These are phyloP conservation scores for Sebastes miniatus DNA, from an alignment of 2,797 vertebrate species.

Conservation along the genomic window DNA sequence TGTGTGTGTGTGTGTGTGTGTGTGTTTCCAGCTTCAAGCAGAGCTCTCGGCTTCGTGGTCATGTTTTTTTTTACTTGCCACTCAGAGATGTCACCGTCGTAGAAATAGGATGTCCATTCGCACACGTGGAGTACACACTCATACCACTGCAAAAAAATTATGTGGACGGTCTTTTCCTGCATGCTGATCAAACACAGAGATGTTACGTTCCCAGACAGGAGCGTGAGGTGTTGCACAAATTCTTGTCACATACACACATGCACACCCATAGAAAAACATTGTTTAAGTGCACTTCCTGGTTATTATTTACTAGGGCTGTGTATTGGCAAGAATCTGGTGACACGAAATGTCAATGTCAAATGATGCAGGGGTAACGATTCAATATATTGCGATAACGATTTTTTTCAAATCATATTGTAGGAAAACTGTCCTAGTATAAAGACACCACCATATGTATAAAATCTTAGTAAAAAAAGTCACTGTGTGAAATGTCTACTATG, in stretches of 20 bases:
- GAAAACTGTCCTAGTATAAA: too few species aligned
- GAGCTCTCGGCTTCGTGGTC: constrained; percentile 27
- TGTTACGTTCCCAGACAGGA: background rate
- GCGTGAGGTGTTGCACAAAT: background rate
- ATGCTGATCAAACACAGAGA: constrained; percentile 16
- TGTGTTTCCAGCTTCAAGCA: constrained; percentile 27
- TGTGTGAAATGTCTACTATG: too few species aligned
- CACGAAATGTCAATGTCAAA: too few species aligned
- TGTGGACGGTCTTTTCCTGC: constrained; percentile 20
- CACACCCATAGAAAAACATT: background rate
- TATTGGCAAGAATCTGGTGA: too few species aligned
- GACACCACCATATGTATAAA: too few species aligned
- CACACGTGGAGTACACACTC: background rate
- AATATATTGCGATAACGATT: too few species aligned
- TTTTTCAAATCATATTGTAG: too few species aligned
- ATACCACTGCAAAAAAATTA: background rate
- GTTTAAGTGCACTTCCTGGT: background rate
- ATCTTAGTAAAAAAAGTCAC: too few species aligned
- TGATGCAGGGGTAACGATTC: too few species aligned
- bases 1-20: constrained; percentile 13
- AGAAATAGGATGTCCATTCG: constrained; percentile 12
- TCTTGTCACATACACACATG: background rate
- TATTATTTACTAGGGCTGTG: background rate
- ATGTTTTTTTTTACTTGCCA: constrained; percentile 46
- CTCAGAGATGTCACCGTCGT: constrained; percentile 30